phyloP scores from a whole-genome alignment of 2,797 vertebrate species.

The Coracias cyanogaster region DNA sequence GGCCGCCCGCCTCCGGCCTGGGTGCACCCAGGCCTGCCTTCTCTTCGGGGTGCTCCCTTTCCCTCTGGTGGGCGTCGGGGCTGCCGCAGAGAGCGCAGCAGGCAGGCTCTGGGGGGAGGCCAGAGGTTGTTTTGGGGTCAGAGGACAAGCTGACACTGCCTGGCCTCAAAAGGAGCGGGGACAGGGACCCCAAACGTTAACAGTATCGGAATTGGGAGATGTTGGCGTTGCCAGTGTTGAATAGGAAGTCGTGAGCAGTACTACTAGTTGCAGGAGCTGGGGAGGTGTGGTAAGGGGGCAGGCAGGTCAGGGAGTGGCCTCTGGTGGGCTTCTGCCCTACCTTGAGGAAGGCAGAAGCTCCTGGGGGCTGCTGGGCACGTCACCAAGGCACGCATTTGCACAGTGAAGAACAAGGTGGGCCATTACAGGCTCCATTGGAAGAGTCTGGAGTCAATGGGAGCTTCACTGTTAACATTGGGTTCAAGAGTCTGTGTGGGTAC shows the following conservation, averaged over 20 bases:
- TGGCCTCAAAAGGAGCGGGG: background rate
- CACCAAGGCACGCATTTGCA: rapidly evolving
- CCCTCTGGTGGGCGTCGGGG: too few species aligned
- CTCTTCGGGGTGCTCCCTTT: too few species aligned
- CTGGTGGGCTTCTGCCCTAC: rapidly evolving
- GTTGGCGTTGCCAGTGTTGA: background rate
- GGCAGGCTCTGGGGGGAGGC: background rate
- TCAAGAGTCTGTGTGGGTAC: background rate
- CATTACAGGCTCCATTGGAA: background rate
- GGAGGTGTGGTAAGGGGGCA: rapidly evolving
- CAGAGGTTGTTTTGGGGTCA: background rate
- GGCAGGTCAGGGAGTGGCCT: too few species aligned
- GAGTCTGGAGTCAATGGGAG: background rate
- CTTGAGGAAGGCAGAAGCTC: too few species aligned
- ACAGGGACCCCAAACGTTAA: background rate
- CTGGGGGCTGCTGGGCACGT: rapidly evolving
- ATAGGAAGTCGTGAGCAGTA: rapidly evolving
- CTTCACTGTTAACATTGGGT: background rate
- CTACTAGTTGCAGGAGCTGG: rapidly evolving
- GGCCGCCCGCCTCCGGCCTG: too few species aligned
- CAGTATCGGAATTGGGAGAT: rapidly evolving
- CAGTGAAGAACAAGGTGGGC: rapidly evolving
- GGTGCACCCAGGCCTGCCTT: too few species aligned
- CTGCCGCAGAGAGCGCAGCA: too few species aligned
- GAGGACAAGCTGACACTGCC: rapidly evolving